These are phyloP conservation scores for Mormyrops boulengeri DNA, from an alignment of 2,797 vertebrate genomes.

Conservation along the genomic window DNA sequence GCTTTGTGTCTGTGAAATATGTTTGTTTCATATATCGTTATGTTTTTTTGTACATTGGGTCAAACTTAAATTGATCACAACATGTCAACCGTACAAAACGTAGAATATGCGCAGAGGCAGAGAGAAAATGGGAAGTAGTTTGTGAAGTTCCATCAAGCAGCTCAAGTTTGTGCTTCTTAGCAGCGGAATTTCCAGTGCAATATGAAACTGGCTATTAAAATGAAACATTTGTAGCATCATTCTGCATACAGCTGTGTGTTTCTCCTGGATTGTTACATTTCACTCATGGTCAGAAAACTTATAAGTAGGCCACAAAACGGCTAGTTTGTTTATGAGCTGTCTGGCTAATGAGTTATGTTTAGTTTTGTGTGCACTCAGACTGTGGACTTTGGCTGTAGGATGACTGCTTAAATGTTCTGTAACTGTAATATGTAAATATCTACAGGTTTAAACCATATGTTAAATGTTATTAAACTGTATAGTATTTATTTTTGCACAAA, in stretches of 20 bases:
- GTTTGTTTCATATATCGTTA: background rate
- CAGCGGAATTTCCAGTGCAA: background rate
- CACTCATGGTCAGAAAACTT: background rate
- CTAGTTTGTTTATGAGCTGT: background rate
- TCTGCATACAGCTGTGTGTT: background rate
- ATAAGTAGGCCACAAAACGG: background rate
- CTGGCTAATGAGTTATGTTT: conserved; percentile 12
- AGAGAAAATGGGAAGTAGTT: background rate
- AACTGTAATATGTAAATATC: conserved; percentile 1
- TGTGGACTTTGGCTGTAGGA: conserved; percentile 8
- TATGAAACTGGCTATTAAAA: background rate
- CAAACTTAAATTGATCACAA: background rate
- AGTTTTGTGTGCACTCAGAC: background rate
- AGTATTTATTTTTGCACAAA: conserved; percentile 6
- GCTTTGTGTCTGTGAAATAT: background rate
- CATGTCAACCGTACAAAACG: background rate
- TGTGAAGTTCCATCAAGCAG: background rate
- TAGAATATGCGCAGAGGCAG: background rate
- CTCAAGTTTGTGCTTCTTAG: background rate
- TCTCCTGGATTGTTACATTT: background rate
- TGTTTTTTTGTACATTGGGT: background rate
- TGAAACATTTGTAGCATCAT: background rate
- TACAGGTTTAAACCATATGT: conserved; percentile 2
- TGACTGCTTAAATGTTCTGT: background rate
- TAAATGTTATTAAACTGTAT: background rate